Evolutionary conservation across 2,888 invertebrate species (phyloP).

Genomic region (Drosophila cracens): DNA sequence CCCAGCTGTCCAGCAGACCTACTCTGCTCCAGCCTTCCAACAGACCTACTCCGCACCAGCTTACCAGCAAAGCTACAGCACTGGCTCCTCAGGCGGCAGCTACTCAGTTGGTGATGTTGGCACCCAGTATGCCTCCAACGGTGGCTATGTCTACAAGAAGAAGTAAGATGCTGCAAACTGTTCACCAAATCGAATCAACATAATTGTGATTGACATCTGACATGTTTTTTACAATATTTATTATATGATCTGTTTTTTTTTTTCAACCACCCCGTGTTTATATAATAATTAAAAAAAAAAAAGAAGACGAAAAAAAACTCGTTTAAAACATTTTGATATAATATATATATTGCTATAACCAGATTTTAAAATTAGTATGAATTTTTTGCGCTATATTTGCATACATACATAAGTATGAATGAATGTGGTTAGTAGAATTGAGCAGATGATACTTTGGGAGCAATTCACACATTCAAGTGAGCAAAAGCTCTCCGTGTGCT

Average conservation of each 20-base stretch:
- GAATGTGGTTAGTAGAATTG: not conserved
- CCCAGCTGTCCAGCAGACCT: constrained; percentile 51
- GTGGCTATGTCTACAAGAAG: constrained; percentile 83
- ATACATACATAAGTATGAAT: not conserved
- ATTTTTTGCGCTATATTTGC: not conserved
- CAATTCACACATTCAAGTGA: not conserved
- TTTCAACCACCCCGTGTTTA: constrained; percentile 26
- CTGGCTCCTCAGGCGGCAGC: constrained; percentile 57
- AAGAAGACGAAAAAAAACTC: constrained; percentile 7
- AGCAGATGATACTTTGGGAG: not conserved
- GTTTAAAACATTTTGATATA: constrained; percentile 9
- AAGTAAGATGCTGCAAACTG: constrained; percentile 70
- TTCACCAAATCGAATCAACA: constrained; percentile 49
- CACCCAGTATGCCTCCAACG: constrained; percentile 83
- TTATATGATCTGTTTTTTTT: constrained; percentile 38
- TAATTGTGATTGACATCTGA: constrained; percentile 25
- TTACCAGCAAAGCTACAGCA: constrained; percentile 42
- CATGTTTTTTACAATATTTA: constrained; percentile 34
- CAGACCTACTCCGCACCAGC: constrained; percentile 45
- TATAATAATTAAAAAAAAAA: constrained; percentile 34
- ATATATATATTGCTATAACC: not conserved
- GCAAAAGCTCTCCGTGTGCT: constrained; percentile 18
- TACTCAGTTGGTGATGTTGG: constrained; percentile 68
- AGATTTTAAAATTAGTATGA: not conserved
- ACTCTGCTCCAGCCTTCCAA: constrained; percentile 49